Conservation (phyloP, 2,797 vertebrate species). For the Anniella stebbinsi region DNA sequence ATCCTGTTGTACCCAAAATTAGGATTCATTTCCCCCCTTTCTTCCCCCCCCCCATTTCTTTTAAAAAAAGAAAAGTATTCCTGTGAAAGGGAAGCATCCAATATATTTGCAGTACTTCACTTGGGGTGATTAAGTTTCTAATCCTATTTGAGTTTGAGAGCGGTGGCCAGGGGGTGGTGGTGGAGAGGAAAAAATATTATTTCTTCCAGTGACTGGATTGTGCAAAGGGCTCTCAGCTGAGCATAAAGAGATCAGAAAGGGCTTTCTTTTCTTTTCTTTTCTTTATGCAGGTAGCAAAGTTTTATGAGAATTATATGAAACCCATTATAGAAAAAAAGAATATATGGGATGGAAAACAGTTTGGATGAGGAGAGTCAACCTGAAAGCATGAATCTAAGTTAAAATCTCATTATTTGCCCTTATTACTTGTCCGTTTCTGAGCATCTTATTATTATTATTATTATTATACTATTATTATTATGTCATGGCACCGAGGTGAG, state of each 20-base stretch:
- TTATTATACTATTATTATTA: not conserved
- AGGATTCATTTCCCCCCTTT: not conserved
- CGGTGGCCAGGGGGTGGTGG: not conserved
- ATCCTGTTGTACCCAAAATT: not conserved
- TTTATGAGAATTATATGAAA: conserved; percentile 11
- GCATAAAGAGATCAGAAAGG: not conserved
- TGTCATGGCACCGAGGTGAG: not conserved
- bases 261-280: not conserved
- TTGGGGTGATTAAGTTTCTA: conserved; percentile 1
- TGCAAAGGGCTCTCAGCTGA: not conserved
- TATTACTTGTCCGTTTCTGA: not conserved
- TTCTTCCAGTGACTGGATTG: not conserved
- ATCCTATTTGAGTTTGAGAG: conserved; percentile 11
- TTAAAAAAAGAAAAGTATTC: not conserved
- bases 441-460: not conserved
- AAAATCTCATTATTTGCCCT: not conserved
- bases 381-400: not conserved
- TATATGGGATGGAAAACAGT: not conserved
- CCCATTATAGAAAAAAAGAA: too few species aligned
- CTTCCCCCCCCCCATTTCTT: not conserved
- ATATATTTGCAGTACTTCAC: conserved; percentile 14
- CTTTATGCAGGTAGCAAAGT: conserved; percentile 16
- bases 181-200: not conserved
- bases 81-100: not conserved
- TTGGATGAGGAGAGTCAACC: not conserved